A percentile compares a stretch with the other conserved stretches of the same genome.
These are phyloP conservation scores for Mesorhabditis belari DNA, from an alignment of 2,888 invertebrate species.

Conservation along the genomic window DNA sequence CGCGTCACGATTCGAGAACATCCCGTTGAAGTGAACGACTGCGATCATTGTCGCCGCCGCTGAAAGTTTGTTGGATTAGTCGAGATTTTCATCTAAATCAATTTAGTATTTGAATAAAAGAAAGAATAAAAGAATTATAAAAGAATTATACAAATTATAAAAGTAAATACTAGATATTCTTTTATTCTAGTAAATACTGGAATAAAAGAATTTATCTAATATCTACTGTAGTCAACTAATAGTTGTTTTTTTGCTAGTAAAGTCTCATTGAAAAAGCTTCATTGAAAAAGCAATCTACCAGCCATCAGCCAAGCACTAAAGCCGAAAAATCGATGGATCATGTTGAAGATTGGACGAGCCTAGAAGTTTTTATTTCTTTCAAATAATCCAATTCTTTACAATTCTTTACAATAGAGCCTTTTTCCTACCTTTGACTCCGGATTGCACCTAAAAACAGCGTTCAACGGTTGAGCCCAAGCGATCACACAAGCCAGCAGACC, in stretches of 20 bases:
- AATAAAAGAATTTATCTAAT: too few species aligned
- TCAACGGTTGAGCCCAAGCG: conserved; percentile 35
- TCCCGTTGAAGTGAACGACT: conserved; percentile 18
- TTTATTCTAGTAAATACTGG: too few species aligned
- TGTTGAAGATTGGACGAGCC: conserved; percentile 23
- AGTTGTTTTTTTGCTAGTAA: too few species aligned
- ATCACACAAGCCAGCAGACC: conserved; percentile 30
- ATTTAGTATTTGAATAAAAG: too few species aligned
- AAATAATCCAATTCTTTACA: too few species aligned
- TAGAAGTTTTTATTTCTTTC: too few species aligned
- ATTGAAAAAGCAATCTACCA: conserved; percentile 3
- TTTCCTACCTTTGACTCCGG: conserved; percentile 10
- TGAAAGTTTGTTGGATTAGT: neutral
- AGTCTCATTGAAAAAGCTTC: too few species aligned
- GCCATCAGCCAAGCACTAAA: conserved; percentile 21
- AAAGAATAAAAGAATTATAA: too few species aligned
- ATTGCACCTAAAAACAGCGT: conserved; percentile 26
- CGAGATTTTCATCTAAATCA: neutral
- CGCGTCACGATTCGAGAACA: conserved; percentile 24
- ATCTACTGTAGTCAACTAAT: too few species aligned
- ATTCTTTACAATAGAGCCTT: too few species aligned
- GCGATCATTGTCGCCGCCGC: conserved; percentile 31
- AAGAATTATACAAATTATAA: too few species aligned
- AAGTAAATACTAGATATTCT: too few species aligned
- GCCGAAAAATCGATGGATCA: conserved; percentile 31